These are phyloP conservation scores for Tiliqua scincoides DNA, from an alignment of 2,113 vertebrate genomes.

Conservation along the genomic window DNA sequence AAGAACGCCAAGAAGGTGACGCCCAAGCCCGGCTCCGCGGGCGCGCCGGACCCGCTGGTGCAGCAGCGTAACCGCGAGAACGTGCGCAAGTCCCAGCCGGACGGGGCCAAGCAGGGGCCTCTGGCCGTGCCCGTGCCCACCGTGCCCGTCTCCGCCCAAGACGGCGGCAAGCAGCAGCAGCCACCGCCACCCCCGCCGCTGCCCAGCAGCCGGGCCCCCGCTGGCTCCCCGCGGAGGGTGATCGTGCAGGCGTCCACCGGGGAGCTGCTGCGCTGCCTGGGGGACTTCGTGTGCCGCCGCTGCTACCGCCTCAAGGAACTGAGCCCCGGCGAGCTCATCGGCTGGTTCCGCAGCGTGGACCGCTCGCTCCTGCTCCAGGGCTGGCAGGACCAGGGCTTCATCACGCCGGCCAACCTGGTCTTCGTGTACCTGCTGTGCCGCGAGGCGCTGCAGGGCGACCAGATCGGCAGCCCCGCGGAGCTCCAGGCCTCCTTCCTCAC, in stretches of 20 bases:
- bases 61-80: constrained; percentile 83
- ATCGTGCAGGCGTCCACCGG: constrained; percentile 96
- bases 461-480: constrained; percentile 83
- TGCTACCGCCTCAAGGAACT: constrained; percentile 92
- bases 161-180: constrained; percentile 77
- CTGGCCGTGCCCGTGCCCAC: constrained; percentile 73
- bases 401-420: constrained; percentile 94
- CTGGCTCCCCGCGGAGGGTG: constrained; percentile 85
- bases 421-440: constrained; percentile 96
- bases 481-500: constrained; percentile 95
- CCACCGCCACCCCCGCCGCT: constrained; percentile 73
- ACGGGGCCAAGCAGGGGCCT: constrained; percentile 59
- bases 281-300: constrained; percentile 93
- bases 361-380: constrained; percentile 94
- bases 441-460: constrained; percentile 85
- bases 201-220: constrained; percentile 65
- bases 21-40: constrained; percentile 78
- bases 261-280: constrained; percentile 93
- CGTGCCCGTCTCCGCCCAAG: constrained; percentile 74
- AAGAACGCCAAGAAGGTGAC: constrained; percentile 89
- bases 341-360: constrained; percentile 98
- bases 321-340: constrained; percentile 88
- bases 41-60: constrained; percentile 76
- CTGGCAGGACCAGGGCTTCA: constrained; percentile 98
- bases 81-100: constrained; percentile 71